A percentile compares a stretch with the other conserved stretches of the same genome.
Evolutionary conservation across 1,140 invertebrate species (phyloP).

Genomic region (Lamellibrachia luymesi): DNA sequence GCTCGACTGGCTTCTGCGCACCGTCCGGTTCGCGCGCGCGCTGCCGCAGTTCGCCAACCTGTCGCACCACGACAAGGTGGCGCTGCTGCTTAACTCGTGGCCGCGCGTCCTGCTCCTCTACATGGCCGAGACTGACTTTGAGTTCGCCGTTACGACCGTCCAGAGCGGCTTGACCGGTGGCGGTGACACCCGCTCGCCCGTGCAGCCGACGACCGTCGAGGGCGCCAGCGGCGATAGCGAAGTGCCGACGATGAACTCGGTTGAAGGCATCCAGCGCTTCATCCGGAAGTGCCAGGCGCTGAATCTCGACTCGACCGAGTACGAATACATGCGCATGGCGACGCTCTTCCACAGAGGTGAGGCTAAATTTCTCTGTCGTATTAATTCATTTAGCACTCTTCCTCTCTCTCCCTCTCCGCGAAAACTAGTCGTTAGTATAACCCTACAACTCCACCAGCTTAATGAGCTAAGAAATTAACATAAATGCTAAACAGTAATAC

Average conservation of each 20-base stretch:
- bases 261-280: constrained; percentile 49
- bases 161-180: not conserved
- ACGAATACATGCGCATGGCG: constrained; percentile 48
- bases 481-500: no score
- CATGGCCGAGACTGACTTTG: constrained; percentile 54
- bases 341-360: constrained; percentile 45
- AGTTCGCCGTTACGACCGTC: constrained; percentile 51
- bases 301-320: constrained; percentile 49
- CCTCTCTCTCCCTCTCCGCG: no score
- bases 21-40: constrained; percentile 50
- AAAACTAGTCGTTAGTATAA: no score
- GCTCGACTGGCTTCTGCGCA: constrained; percentile 54
- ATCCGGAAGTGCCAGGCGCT: constrained; percentile 52
- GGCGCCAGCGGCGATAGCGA: not conserved
- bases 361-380: not conserved
- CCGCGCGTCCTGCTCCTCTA: constrained; percentile 47
- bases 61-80: constrained; percentile 48
- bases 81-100: constrained; percentile 50
- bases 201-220: not conserved
- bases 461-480: not conserved
- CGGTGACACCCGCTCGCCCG: not conserved
- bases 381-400: not conserved
- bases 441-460: not conserved
- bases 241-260: constrained; percentile 51
- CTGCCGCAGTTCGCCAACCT: constrained; percentile 48